These are phyloP conservation scores for Eustalomyia histrio DNA, from an alignment of 2,888 invertebrate genomes.

Conservation along the genomic window DNA sequence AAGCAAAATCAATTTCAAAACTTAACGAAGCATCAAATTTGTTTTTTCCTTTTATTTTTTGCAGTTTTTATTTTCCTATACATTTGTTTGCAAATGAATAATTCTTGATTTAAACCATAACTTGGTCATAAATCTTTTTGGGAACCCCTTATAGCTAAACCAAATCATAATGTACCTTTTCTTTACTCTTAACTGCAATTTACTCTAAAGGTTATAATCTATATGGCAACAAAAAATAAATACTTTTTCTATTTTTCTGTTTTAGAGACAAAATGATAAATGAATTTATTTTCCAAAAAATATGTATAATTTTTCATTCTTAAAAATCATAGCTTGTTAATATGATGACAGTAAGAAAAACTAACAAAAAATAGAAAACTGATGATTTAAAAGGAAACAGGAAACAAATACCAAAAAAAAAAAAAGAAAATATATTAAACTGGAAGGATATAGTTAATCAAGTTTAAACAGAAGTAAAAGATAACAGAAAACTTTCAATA, in stretches of 20 bases:
- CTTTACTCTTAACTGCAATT: slow-evolving; percentile 7
- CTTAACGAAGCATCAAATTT: slow-evolving; percentile 60
- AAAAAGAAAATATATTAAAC: background rate
- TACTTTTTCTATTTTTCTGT: slow-evolving; percentile 22
- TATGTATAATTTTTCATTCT: slow-evolving; percentile 50
- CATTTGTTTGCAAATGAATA: slow-evolving; percentile 25
- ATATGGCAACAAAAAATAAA: slow-evolving; percentile 17
- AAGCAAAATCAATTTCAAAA: slow-evolving; percentile 58
- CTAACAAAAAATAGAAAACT: slow-evolving; percentile 21
- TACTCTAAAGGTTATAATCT: slow-evolving; percentile 51
- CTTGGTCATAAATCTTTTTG: slow-evolving; percentile 58
- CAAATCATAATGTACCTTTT: background rate
- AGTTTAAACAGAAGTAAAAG: slow-evolving; percentile 13
- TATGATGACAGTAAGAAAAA: slow-evolving; percentile 49
- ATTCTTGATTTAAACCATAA: slow-evolving; percentile 51
- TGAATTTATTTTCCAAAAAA: slow-evolving; percentile 26
- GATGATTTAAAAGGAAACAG: background rate
- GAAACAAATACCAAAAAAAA: background rate
- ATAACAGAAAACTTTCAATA: slow-evolving; percentile 31
- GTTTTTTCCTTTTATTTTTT: slow-evolving; percentile 43
- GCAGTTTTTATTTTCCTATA: background rate
- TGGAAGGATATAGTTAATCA: background rate
- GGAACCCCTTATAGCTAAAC: slow-evolving; percentile 27
- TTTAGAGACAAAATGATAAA: slow-evolving; percentile 59
- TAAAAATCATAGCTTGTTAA: slow-evolving; percentile 58